Base-by-base conservation (phyloP, 2,797 vertebrate genomes). In the Rhinella marina region DNA sequence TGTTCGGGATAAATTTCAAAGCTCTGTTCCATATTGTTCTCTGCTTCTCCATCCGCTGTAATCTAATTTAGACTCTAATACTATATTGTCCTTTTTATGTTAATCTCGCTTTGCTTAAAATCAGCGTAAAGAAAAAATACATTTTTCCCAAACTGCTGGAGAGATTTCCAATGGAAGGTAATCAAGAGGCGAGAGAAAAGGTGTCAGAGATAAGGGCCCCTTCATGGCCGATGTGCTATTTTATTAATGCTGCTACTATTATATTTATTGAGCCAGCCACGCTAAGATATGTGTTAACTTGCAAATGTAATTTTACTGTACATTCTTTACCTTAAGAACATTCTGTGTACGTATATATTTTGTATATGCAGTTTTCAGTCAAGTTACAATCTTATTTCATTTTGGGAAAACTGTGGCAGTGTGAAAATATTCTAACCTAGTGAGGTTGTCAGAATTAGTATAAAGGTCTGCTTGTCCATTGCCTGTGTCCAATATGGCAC, bases 1-100 rank as follows among this genome's bases (percentile, higher is more conserved):
- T 90, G 81, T 95, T 93, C 93, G 90, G 93, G 92, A 92, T 92
- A 94, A 93, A 95, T 93, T 93, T 95, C 92, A 90, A 92, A 94
- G 90, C 92, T 91, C 92, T 92, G 82, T 72, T 91, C 92, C 92
- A 92, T 91, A 91, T 88, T 89, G 91, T 91, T 92, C 90, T 86
- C 86, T 86, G 41, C 56, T 76, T 84, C 68, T 50, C 77, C 77
- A 11, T 73, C 23, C 13, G 21, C 12, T 64, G n/a, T 64, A 77
- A 86, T 61, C 90, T 75, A 23, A 78, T 89, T 82, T 78, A 88
- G 61, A 29, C 29, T 72, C 68, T 66, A 77, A 70, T 88, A 17
- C 62, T 62, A 81, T 21, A 66, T 83, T 89, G 80, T 70, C 79
- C 10, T 14, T 70, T 70, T 50, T 62, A 7, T 82, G 54, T 76